Conservation (phyloP, 2,797 vertebrate species). For the Ciconia nigra region DNA sequence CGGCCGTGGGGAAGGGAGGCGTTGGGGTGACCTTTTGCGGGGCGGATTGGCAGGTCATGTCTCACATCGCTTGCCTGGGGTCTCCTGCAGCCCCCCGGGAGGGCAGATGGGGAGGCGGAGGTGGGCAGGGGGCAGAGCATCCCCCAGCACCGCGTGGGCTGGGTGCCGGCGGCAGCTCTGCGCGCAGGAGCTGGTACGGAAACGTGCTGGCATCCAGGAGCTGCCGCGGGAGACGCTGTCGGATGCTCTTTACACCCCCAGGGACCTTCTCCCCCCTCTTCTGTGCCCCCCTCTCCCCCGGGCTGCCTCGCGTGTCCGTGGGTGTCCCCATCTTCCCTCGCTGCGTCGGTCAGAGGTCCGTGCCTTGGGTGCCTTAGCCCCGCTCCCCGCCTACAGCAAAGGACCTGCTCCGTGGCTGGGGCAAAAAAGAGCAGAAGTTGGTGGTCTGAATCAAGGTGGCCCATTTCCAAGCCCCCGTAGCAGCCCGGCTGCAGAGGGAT, state of each 20-base stretch:
- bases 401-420: rapidly evolving
- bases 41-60: not conserved
- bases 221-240: not conserved
- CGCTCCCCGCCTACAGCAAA: not conserved
- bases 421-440: not conserved
- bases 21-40: not conserved
- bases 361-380: not conserved
- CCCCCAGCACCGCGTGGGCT: not conserved
- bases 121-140: not conserved
- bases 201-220: not conserved
- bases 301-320: not conserved
- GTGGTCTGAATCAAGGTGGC: not conserved
- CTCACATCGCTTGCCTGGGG: not conserved
- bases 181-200: not conserved
- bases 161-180: not conserved
- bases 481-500: not conserved
- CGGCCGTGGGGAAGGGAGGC: not conserved
- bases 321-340: not conserved
- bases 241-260: not conserved
- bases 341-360: not conserved
- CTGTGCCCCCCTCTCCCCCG: not conserved
- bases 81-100: not conserved
- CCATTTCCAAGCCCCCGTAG: not conserved
- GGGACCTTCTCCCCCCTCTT: not conserved
- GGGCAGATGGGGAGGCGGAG: not conserved